Base-by-base conservation (phyloP, 2,888 invertebrate species). In the Erebia aethiops region DNA sequence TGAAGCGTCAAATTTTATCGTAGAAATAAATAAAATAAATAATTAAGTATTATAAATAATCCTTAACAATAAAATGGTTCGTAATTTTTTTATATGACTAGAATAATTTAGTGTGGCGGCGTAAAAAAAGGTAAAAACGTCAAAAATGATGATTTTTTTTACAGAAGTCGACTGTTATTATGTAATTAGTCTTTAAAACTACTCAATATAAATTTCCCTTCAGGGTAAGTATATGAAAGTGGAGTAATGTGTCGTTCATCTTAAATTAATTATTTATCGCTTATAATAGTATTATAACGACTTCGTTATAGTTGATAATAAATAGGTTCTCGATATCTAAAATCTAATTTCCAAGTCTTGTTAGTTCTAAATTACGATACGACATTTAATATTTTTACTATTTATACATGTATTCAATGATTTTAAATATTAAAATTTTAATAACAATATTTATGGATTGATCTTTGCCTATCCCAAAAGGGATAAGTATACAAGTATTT, bases 11-110 rank as follows among this genome's bases (percentile, higher is more conserved):
- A 88, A 35, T 7, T 7, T 35, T 7, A 35, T 90, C 83, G 84
- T 84, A 77, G 87, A 89, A 88, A 85, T 84, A 86, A 84, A 58
- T 88, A 87, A 91, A 80, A 80, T 82, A 89, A 88, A 85, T 84
- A 86, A 84, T 88, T 90, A 86, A 91, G 7, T 35, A 35, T 35
- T 91, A 87, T 89, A 89, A 87, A 89, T 81, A 76, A 57, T 71
- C 86, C 61, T 89, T 90, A 89, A 85, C 80, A 85, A 77, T 87
- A 88, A 18, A 54, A 82, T 82, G 76, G 77, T 81, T 84, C 83
- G 82, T 85, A 84, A 84, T 3, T 79, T 77, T 78, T 80, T 80
- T 74, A 77, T 80, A 85, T 90, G 91, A 92, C 91, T 91, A 92
- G 91, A 89, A 70, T 65, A 63, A 76, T 81, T 85, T 85, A 79